Percentiles rank a stretch among this genome's conserved stretches.
phyloP scores from a whole-genome alignment of 2,888 invertebrate species.

The Brachyopa scutellaris region DNA sequence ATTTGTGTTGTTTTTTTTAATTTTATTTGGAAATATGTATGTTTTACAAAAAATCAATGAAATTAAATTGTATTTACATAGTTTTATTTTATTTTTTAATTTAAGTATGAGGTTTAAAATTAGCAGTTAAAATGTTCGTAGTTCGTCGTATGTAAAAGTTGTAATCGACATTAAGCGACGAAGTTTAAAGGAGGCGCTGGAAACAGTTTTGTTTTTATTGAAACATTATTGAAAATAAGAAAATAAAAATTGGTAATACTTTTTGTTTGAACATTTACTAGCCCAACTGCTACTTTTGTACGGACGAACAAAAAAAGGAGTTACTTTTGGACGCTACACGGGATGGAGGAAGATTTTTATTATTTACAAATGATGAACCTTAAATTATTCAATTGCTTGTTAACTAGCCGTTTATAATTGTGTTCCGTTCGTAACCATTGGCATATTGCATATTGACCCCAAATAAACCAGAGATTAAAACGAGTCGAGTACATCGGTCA shows the following conservation, averaged over 20 bases:
- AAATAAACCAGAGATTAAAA: too few species aligned
- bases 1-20: constrained; percentile 4
- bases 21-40: constrained; percentile 20
- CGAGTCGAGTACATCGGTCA: too few species aligned
- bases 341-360: not conserved
- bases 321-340: not conserved
- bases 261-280: not conserved
- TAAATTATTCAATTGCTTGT: not conserved
- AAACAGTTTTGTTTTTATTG: constrained; percentile 33
- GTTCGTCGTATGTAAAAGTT: constrained; percentile 52
- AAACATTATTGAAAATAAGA: not conserved
- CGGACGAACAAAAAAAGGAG: not conserved
- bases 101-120: not conserved
- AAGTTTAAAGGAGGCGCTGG: constrained; percentile 47
- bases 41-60: constrained; percentile 13
- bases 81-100: not conserved
- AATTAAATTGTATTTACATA: constrained; percentile 38
- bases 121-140: constrained; percentile 47
- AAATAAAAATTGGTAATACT: not conserved
- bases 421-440: too few species aligned
- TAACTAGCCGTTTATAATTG: too few species aligned
- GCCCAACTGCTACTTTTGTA: not conserved
- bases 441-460: too few species aligned
- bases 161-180: constrained; percentile 42
- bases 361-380: not conserved